Evolutionary conservation across 2,888 invertebrate species (phyloP), one percentile per base, ranked within the genome.

Genomic region (Diogma glabrata): DNA sequence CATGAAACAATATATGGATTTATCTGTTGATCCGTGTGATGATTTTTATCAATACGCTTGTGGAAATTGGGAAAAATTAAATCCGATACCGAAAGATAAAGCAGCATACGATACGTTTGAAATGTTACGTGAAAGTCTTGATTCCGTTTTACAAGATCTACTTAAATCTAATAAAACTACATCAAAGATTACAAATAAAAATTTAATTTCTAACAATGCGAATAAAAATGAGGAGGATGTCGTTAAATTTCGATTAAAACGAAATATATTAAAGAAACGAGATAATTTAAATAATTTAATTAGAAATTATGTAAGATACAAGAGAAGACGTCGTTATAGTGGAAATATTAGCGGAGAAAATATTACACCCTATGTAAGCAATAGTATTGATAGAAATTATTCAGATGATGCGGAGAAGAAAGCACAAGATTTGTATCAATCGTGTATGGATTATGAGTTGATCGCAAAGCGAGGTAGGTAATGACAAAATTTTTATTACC

Each of bases 81-180:
- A 92, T 68, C 86, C 88, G 0, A 88, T 93, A 61, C 93, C 93
- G 3, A 82, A 87, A 49, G 92, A 92, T 61, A 87, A 89, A 69
- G 83, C 87, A 6, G 83, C 85, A 62, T 92, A 87, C 67, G 91
- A 91, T 60, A 92, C 89, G 0, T 93, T 93, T 65, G 90, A 90
- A 72, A 87, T 88, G 76, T 72, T 93, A 6, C 75, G 89, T 58
- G 88, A 91, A 71, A 87, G 86, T 59, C 69, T 88, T 46, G 85
- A 87, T 62, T 63, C 74, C 1, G 80, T 84, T 2, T 66, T 88
- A 40, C 78, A 75, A 61, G 79, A 83, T 57, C 67, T 87, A 12
- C 67, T 87, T 23, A 78, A 82, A 57, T 73, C 76, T 12, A 54
- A 33, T 28, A 19, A 46, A 36, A 20, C 23, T 40, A 2, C 2